Base-by-base conservation (phyloP, 2,888 invertebrate genomes). In the Physocephala rufipes region DNA sequence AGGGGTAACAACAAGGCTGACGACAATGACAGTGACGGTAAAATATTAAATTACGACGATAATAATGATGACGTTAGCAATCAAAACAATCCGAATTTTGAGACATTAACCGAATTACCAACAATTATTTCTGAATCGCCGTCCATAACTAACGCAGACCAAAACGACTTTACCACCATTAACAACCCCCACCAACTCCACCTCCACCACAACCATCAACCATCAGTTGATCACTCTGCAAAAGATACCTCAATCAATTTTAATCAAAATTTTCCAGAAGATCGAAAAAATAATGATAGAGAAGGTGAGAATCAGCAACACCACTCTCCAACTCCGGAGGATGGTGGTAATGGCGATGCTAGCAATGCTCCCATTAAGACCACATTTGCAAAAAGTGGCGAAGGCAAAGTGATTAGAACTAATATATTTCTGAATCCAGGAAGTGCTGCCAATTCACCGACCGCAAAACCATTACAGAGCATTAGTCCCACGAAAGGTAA, bases 1-100 rank as follows among this genome's bases (percentile, higher is more conserved):
- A 24, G 62, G 16, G 79, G 19, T 86, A 86, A 64, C 87, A 81
- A 24, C 86, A 86, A 66, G 87, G 85, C 71, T 85, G 82, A 78
- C 87, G 71, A 70, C 70, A 43, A 74, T 76, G 71, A 71, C 72
- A 47, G 59, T 67, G 19, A 5, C 28, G 26, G 62, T 19, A 80
- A 21, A 86, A 86, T 63, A 87, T 85, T 71, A 85, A 81, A 61
- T 26, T 16, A 43, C 58, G 26, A 58, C 45, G 26, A 43, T 28
- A 26, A 58, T 12, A 49, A 62, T 67, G 55, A 12, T 26, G 45
- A 67, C 45, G 53, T 21, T 30, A n/a, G 24, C 36, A 30, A 45
- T 19, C 43, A 59, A n/a, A 71, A 15, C 15, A 43, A 30, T 65
- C 61, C 62, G 28, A 69, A 75, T 71, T 70, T 73, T 70, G 75